A percentile compares a stretch with the other conserved stretches of the same genome.
These are phyloP conservation scores for Brachionus sp. DNA, from an alignment of 1,140 invertebrate genomes.

Conservation along the genomic window DNA sequence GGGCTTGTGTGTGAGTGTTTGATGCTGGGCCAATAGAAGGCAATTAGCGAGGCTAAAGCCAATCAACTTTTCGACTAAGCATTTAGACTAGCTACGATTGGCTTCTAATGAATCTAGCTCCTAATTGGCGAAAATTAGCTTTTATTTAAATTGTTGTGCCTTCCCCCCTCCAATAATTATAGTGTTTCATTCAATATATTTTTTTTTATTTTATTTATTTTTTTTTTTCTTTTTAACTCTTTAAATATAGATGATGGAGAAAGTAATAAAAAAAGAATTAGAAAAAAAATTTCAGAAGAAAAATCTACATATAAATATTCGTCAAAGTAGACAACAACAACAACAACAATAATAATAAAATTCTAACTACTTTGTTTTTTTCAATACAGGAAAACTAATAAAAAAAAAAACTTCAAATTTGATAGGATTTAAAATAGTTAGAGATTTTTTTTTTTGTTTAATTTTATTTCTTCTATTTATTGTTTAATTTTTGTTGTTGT, in stretches of 20 bases:
- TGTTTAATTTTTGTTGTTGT: neutral
- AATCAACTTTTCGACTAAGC: neutral
- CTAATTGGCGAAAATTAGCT: conserved; percentile 41
- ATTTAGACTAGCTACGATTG: neutral
- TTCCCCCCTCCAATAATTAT: neutral
- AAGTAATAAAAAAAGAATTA: conserved; percentile 41
- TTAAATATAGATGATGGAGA: neutral
- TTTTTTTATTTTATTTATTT: too few relatives aligned
- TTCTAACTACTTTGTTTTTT: conserved; percentile 10
- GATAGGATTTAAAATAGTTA: conserved; percentile 9
- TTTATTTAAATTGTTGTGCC: neutral
- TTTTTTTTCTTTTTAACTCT: neutral
- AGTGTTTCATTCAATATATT: neutral
- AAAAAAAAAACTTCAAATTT: neutral
- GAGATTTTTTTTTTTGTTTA: neutral
- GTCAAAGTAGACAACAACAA: neutral
- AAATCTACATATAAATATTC: neutral
- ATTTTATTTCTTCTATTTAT: neutral
- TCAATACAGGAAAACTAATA: neutral
- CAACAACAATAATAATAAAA: neutral
- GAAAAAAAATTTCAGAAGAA: neutral
- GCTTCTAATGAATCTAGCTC: neutral
- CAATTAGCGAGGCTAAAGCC: neutral
- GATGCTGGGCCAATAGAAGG: neutral
- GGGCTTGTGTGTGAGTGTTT: neutral